Evolutionary conservation across 2,797 vertebrate species (phyloP).

Genomic region (Thamnophis elegans): DNA sequence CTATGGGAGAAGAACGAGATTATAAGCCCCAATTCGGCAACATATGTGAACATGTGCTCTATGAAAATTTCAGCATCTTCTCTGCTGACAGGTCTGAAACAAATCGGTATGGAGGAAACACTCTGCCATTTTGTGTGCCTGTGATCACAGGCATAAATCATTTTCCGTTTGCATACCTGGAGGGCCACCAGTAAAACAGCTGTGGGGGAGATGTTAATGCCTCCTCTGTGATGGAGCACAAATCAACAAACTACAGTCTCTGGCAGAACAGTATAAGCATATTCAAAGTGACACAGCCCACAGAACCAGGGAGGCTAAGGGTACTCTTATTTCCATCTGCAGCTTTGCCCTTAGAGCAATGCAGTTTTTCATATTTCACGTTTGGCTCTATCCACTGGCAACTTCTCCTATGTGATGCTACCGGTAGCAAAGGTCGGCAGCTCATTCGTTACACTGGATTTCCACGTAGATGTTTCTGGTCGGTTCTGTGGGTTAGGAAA

Average conservation of each 20-base stretch:
- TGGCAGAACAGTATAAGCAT: neutral
- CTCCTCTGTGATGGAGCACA: slow-evolving; percentile 20
- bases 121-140: slow-evolving; percentile 16
- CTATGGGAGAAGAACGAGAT: neutral
- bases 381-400: neutral
- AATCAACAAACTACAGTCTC: slow-evolving; percentile 26
- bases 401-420: neutral
- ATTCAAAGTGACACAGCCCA: neutral
- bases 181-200: slow-evolving; percentile 12
- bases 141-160: slow-evolving; percentile 10
- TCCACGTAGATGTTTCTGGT: neutral
- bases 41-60: neutral
- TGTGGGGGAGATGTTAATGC: slow-evolving; percentile 6
- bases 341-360: neutral
- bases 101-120: slow-evolving; percentile 12
- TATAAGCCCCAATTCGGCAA: neutral
- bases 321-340: neutral
- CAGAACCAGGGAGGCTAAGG: neutral
- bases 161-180: slow-evolving; percentile 28
- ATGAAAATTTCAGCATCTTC: slow-evolving; percentile 19
- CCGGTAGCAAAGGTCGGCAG: neutral
- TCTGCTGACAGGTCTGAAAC: slow-evolving; percentile 10
- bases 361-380: slow-evolving; percentile 12
- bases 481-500: neutral
- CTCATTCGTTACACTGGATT: slow-evolving; percentile 11